A percentile compares a stretch with the other conserved stretches of the same genome.
Conservation (phyloP, 2,113 vertebrate species). For the Pangasianodon hypophthalmus region DNA sequence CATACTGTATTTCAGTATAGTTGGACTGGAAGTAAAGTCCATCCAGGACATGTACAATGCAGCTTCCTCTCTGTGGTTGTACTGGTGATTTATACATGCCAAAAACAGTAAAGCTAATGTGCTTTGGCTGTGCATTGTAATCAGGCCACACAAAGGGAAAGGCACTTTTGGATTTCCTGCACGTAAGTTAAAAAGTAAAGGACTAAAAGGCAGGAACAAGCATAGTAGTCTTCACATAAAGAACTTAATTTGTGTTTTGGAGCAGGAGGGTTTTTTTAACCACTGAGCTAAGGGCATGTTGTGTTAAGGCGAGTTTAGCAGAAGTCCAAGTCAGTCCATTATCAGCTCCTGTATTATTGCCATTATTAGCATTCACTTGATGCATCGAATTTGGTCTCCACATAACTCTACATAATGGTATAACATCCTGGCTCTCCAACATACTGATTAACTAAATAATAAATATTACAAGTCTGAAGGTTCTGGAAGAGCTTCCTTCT, state of each 20-base stretch:
- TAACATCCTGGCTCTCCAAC: not conserved
- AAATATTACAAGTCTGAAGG: constrained; percentile 33
- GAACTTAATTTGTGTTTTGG: constrained; percentile 2
- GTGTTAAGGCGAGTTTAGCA: not conserved
- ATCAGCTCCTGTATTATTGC: not conserved
- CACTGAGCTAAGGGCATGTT: not conserved
- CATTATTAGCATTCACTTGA: too few relatives aligned
- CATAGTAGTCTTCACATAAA: not conserved
- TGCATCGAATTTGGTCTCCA: not conserved
- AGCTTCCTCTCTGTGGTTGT: constrained; percentile 18
- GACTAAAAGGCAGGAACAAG: constrained; percentile 2
- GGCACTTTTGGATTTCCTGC: constrained; percentile 58
- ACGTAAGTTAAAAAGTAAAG: constrained; percentile 50
- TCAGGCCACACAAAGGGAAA: constrained; percentile 51
- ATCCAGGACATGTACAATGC: not conserved
- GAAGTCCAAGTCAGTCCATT: not conserved
- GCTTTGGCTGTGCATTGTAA: constrained; percentile 48
- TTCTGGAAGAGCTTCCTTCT: not conserved
- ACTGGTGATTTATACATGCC: constrained; percentile 13
- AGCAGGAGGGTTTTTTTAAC: not conserved
- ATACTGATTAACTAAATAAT: not conserved
- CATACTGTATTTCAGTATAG: not conserved
- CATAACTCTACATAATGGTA: not conserved
- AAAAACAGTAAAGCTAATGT: constrained; percentile 33
- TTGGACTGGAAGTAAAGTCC: not conserved